phyloP scores from a whole-genome alignment of 1,140 invertebrate genomes.

The Drosophila biarmipes region DNA sequence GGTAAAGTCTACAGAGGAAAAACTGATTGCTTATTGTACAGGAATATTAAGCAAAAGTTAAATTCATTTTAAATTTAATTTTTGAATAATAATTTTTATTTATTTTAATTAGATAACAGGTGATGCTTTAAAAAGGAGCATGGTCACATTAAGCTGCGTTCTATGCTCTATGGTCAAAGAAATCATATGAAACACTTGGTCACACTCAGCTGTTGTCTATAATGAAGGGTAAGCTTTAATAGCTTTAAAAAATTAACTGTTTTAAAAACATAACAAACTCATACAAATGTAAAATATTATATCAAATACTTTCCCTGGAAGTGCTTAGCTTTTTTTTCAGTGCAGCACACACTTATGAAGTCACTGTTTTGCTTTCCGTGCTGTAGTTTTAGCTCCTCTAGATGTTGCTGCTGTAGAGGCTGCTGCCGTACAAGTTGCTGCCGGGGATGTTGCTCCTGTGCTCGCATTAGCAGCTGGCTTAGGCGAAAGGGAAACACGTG shows the following conservation, averaged over 20 bases:
- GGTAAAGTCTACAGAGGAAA: constrained; percentile 6
- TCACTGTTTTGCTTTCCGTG: constrained; percentile 28
- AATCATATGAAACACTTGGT: too few species aligned
- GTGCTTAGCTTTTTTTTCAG: neutral
- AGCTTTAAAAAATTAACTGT: too few species aligned
- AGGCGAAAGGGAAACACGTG: constrained; percentile 54
- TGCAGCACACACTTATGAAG: constrained; percentile 19
- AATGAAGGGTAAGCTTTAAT: too few species aligned
- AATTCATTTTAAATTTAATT: too few species aligned
- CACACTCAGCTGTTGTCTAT: too few species aligned
- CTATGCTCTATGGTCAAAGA: too few species aligned
- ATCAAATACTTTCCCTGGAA: neutral
- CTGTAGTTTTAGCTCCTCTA: neutral
- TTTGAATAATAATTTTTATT: too few species aligned
- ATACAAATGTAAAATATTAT: too few species aligned
- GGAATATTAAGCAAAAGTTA: too few species aligned
- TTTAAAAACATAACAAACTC: too few species aligned
- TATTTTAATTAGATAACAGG: neutral
- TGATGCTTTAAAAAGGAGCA: too few species aligned
- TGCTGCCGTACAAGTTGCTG: constrained; percentile 3
- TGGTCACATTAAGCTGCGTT: too few species aligned
- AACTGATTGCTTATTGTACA: neutral
- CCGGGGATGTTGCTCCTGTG: constrained; percentile 26
- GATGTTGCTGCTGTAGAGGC: constrained; percentile 10
- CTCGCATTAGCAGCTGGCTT: constrained; percentile 60